Conservation (phyloP, 1,140 invertebrate genomes). For the Drosophila ercepeae region DNA sequence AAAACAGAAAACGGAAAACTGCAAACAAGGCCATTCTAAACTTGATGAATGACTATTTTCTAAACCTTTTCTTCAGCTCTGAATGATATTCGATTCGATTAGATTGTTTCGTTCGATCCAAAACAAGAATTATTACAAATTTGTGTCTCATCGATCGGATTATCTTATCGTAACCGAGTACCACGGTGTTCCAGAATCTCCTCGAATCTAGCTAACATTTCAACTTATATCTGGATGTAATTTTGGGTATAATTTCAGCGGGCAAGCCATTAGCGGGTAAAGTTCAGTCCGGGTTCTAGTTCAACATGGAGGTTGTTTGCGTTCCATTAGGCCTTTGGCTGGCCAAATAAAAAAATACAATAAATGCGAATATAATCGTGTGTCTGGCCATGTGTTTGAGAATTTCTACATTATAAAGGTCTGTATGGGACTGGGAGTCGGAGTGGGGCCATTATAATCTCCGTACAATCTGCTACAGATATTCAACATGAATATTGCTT, state of each 20-base stretch:
- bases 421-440: conserved; percentile 6
- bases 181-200: too few species aligned
- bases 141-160: background rate
- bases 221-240: background rate
- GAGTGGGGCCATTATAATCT: conserved; percentile 54
- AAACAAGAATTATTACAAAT: too few species aligned
- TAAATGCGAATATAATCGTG: conserved; percentile 12
- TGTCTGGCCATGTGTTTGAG: conserved; percentile 4
- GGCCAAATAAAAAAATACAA: too few species aligned
- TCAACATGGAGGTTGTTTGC: too few species aligned
- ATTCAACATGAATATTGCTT: conserved; percentile 51
- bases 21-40: background rate
- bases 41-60: background rate
- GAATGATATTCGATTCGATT: background rate
- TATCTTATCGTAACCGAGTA: background rate
- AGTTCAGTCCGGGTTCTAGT: too few species aligned
- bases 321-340: conserved; percentile 6
- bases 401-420: too few species aligned
- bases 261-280: background rate
- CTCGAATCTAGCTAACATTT: too few species aligned
- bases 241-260: background rate
- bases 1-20: background rate
- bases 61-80: background rate
- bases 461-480: conserved; percentile 30
- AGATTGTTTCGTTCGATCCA: too few species aligned